Evolutionary conservation across 1,140 invertebrate genomes (phyloP).

Genomic region (Drosophila subobscura): DNA sequence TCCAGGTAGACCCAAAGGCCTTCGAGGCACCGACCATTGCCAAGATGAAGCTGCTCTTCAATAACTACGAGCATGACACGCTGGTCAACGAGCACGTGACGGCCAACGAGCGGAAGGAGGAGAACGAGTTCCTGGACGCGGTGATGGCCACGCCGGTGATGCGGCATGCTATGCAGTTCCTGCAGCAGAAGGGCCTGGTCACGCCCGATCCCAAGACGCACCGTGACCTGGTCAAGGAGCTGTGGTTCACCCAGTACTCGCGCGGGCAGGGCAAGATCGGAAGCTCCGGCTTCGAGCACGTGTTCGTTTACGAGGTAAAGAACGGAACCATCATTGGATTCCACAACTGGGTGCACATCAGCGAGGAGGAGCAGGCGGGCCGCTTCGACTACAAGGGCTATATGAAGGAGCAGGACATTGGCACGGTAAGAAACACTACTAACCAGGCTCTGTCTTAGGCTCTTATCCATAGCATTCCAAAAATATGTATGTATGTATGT

Average conservation of each 20-base stretch:
- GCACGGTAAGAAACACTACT: conserved; percentile 86
- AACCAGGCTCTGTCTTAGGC: too few relatives aligned
- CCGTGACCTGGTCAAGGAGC: conserved; percentile 88
- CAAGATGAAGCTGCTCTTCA: conserved; percentile 87
- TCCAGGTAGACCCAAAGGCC: conserved; percentile 63
- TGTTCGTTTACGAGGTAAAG: conserved; percentile 93
- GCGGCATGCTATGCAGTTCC: conserved; percentile 89
- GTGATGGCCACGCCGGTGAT: conserved; percentile 90
- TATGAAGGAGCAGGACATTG: conserved; percentile 88
- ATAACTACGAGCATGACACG: conserved; percentile 91
- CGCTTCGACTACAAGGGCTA: conserved; percentile 91
- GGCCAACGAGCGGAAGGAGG: conserved; percentile 89
- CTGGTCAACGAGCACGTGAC: conserved; percentile 91
- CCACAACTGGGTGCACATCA: conserved; percentile 96
- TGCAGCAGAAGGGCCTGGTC: conserved; percentile 88
- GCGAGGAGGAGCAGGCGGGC: conserved; percentile 88
- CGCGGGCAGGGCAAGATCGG: conserved; percentile 90
- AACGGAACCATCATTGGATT: conserved; percentile 90
- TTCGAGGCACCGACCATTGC: conserved; percentile 86
- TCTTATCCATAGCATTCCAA: background rate
- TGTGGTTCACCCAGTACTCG: conserved; percentile 93
- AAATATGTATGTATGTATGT: background rate
- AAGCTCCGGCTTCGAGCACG: conserved; percentile 94
- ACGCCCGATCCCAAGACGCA: conserved; percentile 87
- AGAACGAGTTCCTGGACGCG: conserved; percentile 90